Percentiles rank a stretch among this genome's conserved stretches.
Conservation (phyloP, 2,797 vertebrate species). For the Orientallactaga sibirica region DNA sequence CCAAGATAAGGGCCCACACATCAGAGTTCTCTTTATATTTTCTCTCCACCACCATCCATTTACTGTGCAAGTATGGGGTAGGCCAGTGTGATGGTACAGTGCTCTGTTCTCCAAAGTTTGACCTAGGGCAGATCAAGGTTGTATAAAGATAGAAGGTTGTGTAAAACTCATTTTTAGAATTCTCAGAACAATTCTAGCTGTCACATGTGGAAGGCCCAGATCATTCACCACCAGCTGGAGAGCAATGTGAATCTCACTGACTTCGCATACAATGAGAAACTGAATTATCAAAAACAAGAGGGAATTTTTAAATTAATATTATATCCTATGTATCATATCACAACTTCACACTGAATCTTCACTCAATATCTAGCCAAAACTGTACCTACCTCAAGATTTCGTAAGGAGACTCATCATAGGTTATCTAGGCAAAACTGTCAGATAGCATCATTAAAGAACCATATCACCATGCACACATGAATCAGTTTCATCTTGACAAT, state of each 20-base stretch:
- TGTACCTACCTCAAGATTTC: neutral
- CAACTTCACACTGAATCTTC: neutral
- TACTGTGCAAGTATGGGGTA: fast-evolving
- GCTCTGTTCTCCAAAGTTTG: neutral
- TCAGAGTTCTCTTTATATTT: neutral
- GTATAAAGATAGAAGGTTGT: neutral
- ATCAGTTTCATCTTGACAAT: neutral
- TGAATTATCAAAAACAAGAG: neutral
- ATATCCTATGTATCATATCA: neutral
- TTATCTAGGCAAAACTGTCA: neutral
- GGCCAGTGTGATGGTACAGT: neutral
- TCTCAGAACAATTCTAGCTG: neutral
- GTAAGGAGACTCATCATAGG: neutral
- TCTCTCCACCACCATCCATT: neutral
- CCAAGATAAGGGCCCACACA: neutral
- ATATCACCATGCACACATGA: neutral
- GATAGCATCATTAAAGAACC: neutral
- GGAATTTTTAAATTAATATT: neutral
- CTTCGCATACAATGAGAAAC: neutral
- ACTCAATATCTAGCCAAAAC: neutral
- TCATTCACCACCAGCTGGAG: neutral
- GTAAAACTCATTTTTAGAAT: neutral
- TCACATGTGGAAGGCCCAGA: neutral
- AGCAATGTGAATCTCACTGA: neutral
- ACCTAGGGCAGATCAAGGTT: neutral